phyloP scores from a whole-genome alignment of 1,140 invertebrate genomes.

The Bradynema listronoti region DNA sequence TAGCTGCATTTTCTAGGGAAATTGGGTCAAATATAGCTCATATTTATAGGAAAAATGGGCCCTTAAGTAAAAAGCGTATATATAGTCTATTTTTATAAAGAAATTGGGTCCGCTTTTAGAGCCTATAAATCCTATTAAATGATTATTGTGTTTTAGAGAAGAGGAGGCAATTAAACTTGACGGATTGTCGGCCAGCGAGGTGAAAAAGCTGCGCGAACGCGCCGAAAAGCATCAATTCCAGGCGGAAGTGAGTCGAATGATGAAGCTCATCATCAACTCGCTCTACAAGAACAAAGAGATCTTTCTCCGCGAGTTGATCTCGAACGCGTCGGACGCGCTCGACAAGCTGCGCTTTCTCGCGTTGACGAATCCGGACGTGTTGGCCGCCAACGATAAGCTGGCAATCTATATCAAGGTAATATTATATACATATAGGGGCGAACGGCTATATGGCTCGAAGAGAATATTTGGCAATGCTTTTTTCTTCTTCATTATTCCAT shows the following conservation, averaged over 20 bases:
- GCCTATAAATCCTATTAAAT: no score
- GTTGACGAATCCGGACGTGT: conserved; percentile 73
- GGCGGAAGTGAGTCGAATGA: conserved; percentile 77
- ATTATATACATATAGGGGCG: conserved; percentile 19
- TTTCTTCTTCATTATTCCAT: neutral
- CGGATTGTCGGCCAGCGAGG: conserved; percentile 83
- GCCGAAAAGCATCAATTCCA: conserved; percentile 89
- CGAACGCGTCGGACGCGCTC: conserved; percentile 87
- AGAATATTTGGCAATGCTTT: conserved; percentile 3
- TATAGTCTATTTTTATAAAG: conserved; percentile 1
- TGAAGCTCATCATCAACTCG: conserved; percentile 98
- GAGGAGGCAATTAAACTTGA: conserved; percentile 95
- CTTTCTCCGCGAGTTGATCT: conserved; percentile 90
- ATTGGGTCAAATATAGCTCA: neutral
- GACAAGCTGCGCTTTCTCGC: conserved; percentile 85
- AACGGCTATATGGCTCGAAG: neutral
- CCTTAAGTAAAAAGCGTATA: neutral
- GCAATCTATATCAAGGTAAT: conserved; percentile 78
- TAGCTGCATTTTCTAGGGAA: neutral
- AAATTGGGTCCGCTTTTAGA: no score
- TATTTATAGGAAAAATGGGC: no score
- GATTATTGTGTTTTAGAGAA: conserved; percentile 61
- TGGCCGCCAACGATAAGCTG: conserved; percentile 74
- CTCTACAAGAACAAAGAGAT: conserved; percentile 98
- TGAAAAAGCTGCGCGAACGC: conserved; percentile 81